Evolutionary conservation across 2,888 invertebrate species (phyloP).

Genomic region (Himalopsyche kuldschensis): DNA sequence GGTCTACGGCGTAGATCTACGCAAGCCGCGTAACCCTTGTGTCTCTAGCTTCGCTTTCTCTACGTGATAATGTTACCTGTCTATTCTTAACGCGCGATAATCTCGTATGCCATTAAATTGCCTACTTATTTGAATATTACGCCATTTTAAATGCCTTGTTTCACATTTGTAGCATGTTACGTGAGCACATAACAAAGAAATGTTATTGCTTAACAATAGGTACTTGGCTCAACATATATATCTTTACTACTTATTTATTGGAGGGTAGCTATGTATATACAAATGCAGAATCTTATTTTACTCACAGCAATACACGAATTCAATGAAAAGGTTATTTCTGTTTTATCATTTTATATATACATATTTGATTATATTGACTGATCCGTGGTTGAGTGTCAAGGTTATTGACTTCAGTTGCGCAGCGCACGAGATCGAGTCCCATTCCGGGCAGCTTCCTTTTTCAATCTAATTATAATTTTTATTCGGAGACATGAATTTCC

Average conservation of each 20-base stretch:
- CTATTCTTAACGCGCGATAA: slow-evolving; percentile 31
- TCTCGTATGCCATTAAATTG: slow-evolving; percentile 31
- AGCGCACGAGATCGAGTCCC: too few species aligned
- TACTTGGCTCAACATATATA: not conserved
- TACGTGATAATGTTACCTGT: slow-evolving; percentile 37
- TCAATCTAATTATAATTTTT: too few species aligned
- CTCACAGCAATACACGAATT: not conserved
- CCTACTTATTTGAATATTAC: slow-evolving; percentile 32
- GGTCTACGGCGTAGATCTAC: not conserved
- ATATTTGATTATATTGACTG: too few species aligned
- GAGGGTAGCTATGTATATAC: not conserved
- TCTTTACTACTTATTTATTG: not conserved
- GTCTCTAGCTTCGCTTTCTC: not conserved
- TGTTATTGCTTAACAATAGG: not conserved
- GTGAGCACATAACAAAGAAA: not conserved
- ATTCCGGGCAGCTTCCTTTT: too few species aligned
- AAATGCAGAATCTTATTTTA: not conserved
- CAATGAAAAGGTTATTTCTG: too few species aligned
- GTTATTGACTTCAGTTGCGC: too few species aligned
- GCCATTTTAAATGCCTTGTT: not conserved
- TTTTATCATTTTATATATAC: too few species aligned
- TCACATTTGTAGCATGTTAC: not conserved
- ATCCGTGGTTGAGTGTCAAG: too few species aligned
- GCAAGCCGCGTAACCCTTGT: not conserved
- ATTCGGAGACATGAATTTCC: too few species aligned